Base-by-base conservation (phyloP, 2,797 vertebrate species). In the Pogoniulus pusillus region DNA sequence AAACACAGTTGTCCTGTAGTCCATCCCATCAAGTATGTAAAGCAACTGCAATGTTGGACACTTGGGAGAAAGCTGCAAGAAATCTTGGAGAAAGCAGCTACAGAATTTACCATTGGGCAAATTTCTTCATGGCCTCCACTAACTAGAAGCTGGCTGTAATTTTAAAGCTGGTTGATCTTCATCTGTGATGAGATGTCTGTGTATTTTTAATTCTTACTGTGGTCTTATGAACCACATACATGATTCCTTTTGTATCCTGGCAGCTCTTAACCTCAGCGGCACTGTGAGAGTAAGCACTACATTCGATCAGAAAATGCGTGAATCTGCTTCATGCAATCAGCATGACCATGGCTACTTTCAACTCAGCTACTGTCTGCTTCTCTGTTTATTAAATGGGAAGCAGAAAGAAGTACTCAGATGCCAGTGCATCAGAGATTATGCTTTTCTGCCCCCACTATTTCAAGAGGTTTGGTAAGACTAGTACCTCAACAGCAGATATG, bases 201-300 rank as follows among this genome's bases (percentile, higher is more conserved):
- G 66, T 74, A 66, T 72, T 90, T 93, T 92, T 69, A 90, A 87
- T 82, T 90, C 47, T 81, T 82, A 69, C 75, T 1, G 0, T 6
- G 24, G 51, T 27, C 76, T 92, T 91, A 92, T 43, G 73, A 95
- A 45, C 32, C 78, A 80, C 72, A 91, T 26, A 58, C 93, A 74
- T 12, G 43, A 75, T 70, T 81, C 53, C 39, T 45, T 86, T 53
- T 91, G 92, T 65, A 65, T 77, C 75, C 78, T 85, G 81, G 29
- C 63, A 55, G 37, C 62, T 89, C 63, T 81, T 78, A 78, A 90
- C 51, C 72, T 72, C 20, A 2, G 37, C 65, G 84, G 82, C 53
- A 34, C 51, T 53, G 24, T 27, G 43, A 86, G 62, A 78, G 53
- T 4, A 26, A 93, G 58, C 49, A 45, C 34, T 41, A 53, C 34